Evolutionary conservation across 1,140 invertebrate genomes (phyloP).

Genomic region (Anastrepha obliqua): DNA sequence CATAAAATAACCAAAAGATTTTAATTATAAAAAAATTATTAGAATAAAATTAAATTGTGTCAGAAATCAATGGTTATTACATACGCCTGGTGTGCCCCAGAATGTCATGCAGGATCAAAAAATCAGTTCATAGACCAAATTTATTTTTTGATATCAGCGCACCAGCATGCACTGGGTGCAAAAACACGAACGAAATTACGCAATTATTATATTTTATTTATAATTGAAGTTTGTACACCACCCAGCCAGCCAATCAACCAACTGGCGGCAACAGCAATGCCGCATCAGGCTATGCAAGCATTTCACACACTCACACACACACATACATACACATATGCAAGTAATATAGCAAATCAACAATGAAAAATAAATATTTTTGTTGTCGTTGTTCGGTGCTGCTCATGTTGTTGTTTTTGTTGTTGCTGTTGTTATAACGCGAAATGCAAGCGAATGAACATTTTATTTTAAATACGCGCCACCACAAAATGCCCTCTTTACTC

Average conservation of each 20-base stretch:
- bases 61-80: too few species aligned
- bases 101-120: too few species aligned
- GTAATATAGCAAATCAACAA: slow-evolving; percentile 34
- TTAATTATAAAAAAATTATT: too few species aligned
- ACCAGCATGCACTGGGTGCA: not conserved
- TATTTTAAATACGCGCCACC: slow-evolving; percentile 47
- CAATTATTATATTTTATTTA: slow-evolving; percentile 34
- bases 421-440: not conserved
- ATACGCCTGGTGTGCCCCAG: too few species aligned
- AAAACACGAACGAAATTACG: not conserved
- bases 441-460: slow-evolving; percentile 37
- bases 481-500: slow-evolving; percentile 34
- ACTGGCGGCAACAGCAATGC: not conserved
- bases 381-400: not conserved
- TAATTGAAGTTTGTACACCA: not conserved
- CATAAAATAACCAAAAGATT: too few species aligned
- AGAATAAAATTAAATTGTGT: too few species aligned
- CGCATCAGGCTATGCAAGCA: not conserved
- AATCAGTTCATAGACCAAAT: too few species aligned
- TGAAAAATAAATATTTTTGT: slow-evolving; percentile 37
- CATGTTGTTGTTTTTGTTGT: not conserved
- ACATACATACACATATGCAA: not conserved
- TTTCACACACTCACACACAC: not conserved
- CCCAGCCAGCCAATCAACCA: slow-evolving; percentile 3
- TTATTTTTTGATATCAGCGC: too few species aligned